These are phyloP conservation scores for Reticulitermes speratus DNA, from an alignment of 1,140 invertebrate genomes.

Conservation along the genomic window DNA sequence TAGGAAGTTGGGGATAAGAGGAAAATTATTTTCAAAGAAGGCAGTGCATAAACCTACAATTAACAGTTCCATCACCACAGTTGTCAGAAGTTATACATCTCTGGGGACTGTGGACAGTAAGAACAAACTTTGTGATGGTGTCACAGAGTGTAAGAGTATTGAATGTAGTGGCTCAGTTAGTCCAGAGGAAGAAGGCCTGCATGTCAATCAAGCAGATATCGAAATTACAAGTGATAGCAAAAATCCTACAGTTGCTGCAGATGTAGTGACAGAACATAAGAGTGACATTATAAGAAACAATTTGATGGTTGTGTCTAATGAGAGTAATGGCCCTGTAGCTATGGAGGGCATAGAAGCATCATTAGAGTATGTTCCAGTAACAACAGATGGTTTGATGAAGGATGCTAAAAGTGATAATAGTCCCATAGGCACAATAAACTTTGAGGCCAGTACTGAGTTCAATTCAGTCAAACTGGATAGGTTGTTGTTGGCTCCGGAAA, in stretches of 20 bases:
- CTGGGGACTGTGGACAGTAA: background rate
- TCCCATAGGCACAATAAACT: background rate
- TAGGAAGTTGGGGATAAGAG: background rate
- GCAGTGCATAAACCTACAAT: background rate
- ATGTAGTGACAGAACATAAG: background rate
- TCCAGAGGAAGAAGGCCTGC: background rate
- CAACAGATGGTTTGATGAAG: background rate
- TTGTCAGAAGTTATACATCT: background rate
- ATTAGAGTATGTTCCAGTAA: background rate
- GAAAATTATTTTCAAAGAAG: background rate
- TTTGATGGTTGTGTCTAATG: background rate
- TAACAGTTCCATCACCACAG: background rate
- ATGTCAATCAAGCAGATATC: background rate
- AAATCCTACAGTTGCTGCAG: background rate
- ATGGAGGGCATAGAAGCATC: background rate
- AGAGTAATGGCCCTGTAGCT: background rate
- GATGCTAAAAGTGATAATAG: background rate
- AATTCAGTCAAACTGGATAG: background rate
- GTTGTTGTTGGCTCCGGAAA: background rate
- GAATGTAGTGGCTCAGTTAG: background rate
- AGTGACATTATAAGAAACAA: background rate
- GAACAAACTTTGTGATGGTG: background rate
- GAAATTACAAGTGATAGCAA: background rate
- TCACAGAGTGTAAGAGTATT: background rate
- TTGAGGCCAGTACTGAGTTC: background rate